These are phyloP conservation scores for Galerucella pusilla DNA, from an alignment of 2,888 invertebrate genomes.

Conservation along the genomic window DNA sequence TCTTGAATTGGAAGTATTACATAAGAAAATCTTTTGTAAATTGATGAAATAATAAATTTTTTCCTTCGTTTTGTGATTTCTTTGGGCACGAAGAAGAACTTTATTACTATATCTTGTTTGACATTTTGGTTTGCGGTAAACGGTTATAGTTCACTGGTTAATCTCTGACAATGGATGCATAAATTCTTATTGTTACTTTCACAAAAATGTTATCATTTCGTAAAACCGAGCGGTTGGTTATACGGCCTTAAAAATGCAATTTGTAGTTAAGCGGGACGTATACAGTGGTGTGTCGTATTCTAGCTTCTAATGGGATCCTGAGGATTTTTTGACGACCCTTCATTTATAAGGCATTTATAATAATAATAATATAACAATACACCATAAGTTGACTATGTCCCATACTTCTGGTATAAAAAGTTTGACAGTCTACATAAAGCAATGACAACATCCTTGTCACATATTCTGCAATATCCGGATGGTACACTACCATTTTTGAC, in stretches of 20 bases:
- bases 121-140: conserved; percentile 51
- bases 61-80: conserved; percentile 44
- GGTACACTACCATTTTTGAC: too few relatives aligned
- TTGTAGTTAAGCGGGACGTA: conserved; percentile 31
- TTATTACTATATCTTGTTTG: conserved; percentile 53
- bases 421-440: too few relatives aligned
- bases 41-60: conserved; percentile 43
- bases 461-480: too few relatives aligned
- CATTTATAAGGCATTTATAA: not conserved
- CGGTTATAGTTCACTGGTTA: conserved; percentile 57
- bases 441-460: too few relatives aligned
- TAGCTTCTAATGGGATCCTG: not conserved
- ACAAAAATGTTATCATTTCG: conserved; percentile 55
- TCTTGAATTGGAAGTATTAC: conserved; percentile 35
- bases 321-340: too few relatives aligned
- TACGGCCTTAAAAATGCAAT: conserved; percentile 39
- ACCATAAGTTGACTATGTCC: too few relatives aligned
- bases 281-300: conserved; percentile 28
- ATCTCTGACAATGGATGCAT: conserved; percentile 57
- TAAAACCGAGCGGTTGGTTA: conserved; percentile 42
- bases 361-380: not conserved
- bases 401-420: too few relatives aligned
- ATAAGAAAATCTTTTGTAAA: conserved; percentile 36
- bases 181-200: conserved; percentile 57
- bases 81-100: conserved; percentile 55